Conservation (phyloP, 2,797 vertebrate species). For the Pyrocephalus nanus region DNA sequence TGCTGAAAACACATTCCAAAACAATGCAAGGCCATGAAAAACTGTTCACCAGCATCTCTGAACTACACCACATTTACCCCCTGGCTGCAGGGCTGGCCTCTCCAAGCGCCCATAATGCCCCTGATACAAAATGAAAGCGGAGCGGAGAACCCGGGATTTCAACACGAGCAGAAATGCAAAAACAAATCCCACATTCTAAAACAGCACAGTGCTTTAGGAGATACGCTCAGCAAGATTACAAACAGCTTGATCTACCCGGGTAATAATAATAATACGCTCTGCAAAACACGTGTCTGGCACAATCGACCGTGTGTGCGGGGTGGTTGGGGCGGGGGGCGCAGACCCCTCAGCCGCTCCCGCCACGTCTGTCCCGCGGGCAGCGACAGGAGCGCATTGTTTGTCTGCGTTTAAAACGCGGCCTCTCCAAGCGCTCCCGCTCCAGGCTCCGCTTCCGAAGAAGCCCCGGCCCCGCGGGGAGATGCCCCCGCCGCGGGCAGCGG, state of each 20-base stretch:
- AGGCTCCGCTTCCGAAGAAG: not conserved
- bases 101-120: not conserved
- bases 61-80: too few relatives aligned
- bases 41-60: not conserved
- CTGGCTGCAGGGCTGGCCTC: not conserved
- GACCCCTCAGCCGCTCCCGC: not conserved
- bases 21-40: accelerated
- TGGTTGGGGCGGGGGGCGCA: not conserved
- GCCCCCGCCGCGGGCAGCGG: too few relatives aligned
- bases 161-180: not conserved
- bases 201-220: too few relatives aligned
- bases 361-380: too few relatives aligned
- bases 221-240: accelerated
- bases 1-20: accelerated
- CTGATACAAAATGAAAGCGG: not conserved
- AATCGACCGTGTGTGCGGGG: not conserved
- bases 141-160: accelerated
- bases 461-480: not conserved
- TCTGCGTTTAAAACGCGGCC: not conserved
- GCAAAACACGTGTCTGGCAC: not conserved
- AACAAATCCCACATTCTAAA: accelerated
- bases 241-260: accelerated
- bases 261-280: accelerated
- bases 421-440: not conserved
- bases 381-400: not conserved